A percentile compares a stretch with the other conserved stretches of the same genome.
Evolutionary conservation across 2,113 vertebrate genomes (phyloP).

Genomic region (Ia io): DNA sequence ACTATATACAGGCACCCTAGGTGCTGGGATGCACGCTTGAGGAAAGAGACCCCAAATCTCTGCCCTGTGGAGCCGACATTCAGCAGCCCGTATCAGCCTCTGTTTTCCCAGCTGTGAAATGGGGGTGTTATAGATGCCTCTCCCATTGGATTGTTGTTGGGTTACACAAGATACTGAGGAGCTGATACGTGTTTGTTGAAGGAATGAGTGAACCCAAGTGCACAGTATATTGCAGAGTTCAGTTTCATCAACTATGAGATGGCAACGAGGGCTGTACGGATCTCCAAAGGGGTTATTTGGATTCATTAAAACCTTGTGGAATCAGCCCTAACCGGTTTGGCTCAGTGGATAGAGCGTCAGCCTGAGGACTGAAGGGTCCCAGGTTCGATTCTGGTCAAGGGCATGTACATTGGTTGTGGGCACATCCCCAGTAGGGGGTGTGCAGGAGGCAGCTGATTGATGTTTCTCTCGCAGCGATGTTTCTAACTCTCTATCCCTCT

Average conservation of each 20-base stretch:
- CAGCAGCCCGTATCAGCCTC: not conserved
- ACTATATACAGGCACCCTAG: not conserved
- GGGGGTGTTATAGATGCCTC: not conserved
- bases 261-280: rapidly evolving
- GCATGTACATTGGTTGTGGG: no score
- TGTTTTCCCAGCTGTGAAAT: not conserved
- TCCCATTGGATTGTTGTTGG: not conserved
- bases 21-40: not conserved
- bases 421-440: no score
- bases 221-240: not conserved
- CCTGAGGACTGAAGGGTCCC: no score
- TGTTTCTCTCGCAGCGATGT: no score
- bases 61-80: not conserved
- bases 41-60: not conserved
- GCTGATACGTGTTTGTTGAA: not conserved
- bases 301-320: not conserved
- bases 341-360: no score
- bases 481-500: no score
- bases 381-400: no score
- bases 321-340: no score
- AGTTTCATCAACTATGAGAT: not conserved
- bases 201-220: not conserved
- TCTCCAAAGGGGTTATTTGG: not conserved
- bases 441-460: no score
- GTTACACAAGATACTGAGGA: not conserved